A percentile compares a stretch with the other conserved stretches of the same genome.
Evolutionary conservation across 2,888 invertebrate species (phyloP).

Genomic region (Sisyra terminalis): DNA sequence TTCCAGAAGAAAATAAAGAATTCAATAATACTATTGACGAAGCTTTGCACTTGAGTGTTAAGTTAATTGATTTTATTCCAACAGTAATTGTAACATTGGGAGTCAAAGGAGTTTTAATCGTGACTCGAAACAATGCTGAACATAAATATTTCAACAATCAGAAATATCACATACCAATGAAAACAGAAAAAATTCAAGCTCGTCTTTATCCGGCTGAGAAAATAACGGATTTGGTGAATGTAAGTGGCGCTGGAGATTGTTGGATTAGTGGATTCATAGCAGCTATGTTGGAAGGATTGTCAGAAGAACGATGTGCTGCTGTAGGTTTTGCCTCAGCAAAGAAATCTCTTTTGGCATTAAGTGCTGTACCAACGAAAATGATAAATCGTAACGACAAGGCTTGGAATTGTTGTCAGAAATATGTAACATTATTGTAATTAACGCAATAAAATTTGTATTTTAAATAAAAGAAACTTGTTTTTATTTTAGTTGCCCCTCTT

Average conservation of each 20-base stretch:
- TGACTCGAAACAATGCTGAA: constrained; percentile 20
- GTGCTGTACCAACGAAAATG: constrained; percentile 38
- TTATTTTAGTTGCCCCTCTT: no score
- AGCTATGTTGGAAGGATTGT: constrained; percentile 35
- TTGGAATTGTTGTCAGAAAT: no score
- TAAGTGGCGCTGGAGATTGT: constrained; percentile 75
- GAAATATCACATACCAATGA: constrained; percentile 7
- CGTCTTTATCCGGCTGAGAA: constrained; percentile 28
- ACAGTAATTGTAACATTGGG: constrained; percentile 44
- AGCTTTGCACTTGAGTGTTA: constrained; percentile 19
- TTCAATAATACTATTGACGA: constrained; percentile 20
- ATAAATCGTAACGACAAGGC: constrained; percentile 13
- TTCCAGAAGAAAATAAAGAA: constrained; percentile 11
- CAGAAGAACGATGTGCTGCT: constrained; percentile 39
- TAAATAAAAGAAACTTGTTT: no score
- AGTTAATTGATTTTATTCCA: neutral
- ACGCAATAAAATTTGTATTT: no score
- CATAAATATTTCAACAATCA: constrained; percentile 16
- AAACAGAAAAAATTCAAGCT: constrained; percentile 13
- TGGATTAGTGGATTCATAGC: constrained; percentile 52
- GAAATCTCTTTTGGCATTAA: constrained; percentile 35
- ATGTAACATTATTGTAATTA: no score
- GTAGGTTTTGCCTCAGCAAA: constrained; percentile 45
- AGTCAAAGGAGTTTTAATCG: constrained; percentile 36
- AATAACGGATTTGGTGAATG: constrained; percentile 39